phyloP scores from a whole-genome alignment of 1,140 invertebrate genomes.

The Caenorhabditis tropicalis region DNA sequence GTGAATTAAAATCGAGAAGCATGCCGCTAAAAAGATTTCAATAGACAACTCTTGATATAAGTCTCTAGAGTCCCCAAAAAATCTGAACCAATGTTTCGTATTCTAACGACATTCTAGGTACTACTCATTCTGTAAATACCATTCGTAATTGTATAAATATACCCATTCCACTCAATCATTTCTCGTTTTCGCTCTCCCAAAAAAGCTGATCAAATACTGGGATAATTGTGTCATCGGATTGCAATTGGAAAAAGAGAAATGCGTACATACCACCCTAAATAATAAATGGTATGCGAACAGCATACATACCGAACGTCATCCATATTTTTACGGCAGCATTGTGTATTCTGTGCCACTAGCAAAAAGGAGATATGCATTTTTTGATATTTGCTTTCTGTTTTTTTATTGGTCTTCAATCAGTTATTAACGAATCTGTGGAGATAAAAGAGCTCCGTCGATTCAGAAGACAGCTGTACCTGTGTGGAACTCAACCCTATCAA shows the following conservation, averaged over 20 bases:
- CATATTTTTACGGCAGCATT: neutral
- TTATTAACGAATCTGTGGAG: neutral
- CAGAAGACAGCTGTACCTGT: neutral
- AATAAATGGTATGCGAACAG: slow-evolving; percentile 14
- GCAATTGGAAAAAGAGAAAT: neutral
- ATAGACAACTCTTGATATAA: no score
- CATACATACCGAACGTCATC: neutral
- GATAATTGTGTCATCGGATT: slow-evolving; percentile 2
- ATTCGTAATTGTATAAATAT: neutral
- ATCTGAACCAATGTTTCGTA: no score
- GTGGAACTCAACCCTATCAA: slow-evolving; percentile 25
- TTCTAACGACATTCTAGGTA: neutral
- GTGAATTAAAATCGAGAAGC: slow-evolving; percentile 14
- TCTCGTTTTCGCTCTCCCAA: neutral
- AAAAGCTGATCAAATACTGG: slow-evolving; percentile 25
- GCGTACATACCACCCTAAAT: neutral
- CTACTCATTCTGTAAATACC: no score
- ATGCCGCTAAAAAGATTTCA: no score
- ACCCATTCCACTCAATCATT: neutral
- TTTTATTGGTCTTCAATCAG: neutral
- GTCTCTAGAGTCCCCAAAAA: no score
- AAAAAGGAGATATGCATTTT: neutral
- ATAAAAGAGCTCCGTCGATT: neutral
- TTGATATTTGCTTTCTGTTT: neutral
- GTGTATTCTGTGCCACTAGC: no score